Evolutionary conservation across 1,140 invertebrate species (phyloP).

Genomic region (Lordiphosa clarofinis): DNA sequence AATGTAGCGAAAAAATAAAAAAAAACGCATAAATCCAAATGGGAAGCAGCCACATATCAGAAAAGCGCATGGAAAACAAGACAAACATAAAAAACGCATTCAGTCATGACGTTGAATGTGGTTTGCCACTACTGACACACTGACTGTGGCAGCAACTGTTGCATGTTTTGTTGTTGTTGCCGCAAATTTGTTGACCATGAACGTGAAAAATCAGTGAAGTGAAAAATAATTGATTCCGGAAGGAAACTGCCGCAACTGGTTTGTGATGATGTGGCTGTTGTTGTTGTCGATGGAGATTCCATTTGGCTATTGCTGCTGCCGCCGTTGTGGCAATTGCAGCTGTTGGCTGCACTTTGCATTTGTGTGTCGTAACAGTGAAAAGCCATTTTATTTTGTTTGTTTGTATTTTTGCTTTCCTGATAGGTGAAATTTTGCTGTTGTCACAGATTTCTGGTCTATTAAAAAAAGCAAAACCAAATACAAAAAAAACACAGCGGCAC

Average conservation of each 20-base stretch:
- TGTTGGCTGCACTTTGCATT: slow-evolving; percentile 28
- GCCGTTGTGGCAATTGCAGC: slow-evolving; percentile 3
- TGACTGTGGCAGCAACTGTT: slow-evolving; percentile 29
- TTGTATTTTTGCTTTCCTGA: slow-evolving; percentile 8
- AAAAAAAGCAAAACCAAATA: slow-evolving; percentile 2
- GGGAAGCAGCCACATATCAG: slow-evolving; percentile 35
- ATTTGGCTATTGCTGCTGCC: background rate
- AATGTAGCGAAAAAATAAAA: slow-evolving; percentile 45
- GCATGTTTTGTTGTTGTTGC: slow-evolving; percentile 27
- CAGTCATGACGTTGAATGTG: slow-evolving; percentile 28
- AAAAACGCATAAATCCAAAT: slow-evolving; percentile 33
- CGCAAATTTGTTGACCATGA: slow-evolving; percentile 60
- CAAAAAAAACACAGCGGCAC: slow-evolving; percentile 4
- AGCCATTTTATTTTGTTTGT: slow-evolving; percentile 6
- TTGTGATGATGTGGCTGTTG: slow-evolving; percentile 15
- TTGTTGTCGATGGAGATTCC: slow-evolving; percentile 15
- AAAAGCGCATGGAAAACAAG: slow-evolving; percentile 30
- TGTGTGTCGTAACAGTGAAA: slow-evolving; percentile 61
- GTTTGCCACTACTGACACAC: slow-evolving; percentile 50
- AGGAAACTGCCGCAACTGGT: slow-evolving; percentile 73
- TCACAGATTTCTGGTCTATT: slow-evolving; percentile 43
- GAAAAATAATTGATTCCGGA: slow-evolving; percentile 76
- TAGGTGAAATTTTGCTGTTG: slow-evolving; percentile 30
- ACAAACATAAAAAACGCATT: slow-evolving; percentile 35
- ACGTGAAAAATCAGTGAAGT: slow-evolving; percentile 68